Evolutionary conservation across 2,888 invertebrate genomes (phyloP), one percentile per base, ranked within the genome.

Genomic region (Neocrepidodera transversa): DNA sequence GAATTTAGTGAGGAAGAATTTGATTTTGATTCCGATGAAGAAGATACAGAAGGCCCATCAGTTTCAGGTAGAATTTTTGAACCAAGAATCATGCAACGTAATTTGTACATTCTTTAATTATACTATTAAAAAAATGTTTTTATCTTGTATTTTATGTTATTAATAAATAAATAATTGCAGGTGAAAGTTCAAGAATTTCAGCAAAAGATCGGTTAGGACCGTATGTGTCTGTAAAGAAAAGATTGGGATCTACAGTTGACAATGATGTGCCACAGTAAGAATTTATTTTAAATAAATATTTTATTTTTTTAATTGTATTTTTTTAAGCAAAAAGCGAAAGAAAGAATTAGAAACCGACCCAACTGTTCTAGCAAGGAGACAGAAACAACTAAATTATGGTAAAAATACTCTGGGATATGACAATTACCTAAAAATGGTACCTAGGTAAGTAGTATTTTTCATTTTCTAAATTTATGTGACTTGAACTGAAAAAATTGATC

Each of bases 341-440:
- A 56, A 36, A 36, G 60, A 69, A 28, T 45, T 81, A 23, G 95
- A 95, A 80, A 87, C 85, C 5, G 92, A 96, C 80, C 84, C 87
- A 11, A 81, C 74, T 2, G 78, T 91, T 17, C 79, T 97, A 58
- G 81, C 84, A 35, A 85, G 96, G 63, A 84, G 96, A 38, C 94
- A 95, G 75, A 96, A 96, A 79, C 95, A 95, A 80, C 91, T 97
- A 71, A 94, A 95, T 78, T 97, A 93, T 81, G 97, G 97, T 8
- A 96, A 95, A 80, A 95, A 94, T 74, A 96, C 96, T 20, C 80
- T 89, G 65, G 93, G 92, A 35, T 96, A 96, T 77, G 87, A 90
- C 68, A 87, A 87, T 78, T 96, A 93, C 69, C 73, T 82, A 7
- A 81, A 83, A 68, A 70, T 81, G 69, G 85, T 95, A 38, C 89